Evolutionary conservation across 2,797 vertebrate species (phyloP), one percentile per base, ranked within the genome.

Genomic region (Halcyon smyrnensis): DNA sequence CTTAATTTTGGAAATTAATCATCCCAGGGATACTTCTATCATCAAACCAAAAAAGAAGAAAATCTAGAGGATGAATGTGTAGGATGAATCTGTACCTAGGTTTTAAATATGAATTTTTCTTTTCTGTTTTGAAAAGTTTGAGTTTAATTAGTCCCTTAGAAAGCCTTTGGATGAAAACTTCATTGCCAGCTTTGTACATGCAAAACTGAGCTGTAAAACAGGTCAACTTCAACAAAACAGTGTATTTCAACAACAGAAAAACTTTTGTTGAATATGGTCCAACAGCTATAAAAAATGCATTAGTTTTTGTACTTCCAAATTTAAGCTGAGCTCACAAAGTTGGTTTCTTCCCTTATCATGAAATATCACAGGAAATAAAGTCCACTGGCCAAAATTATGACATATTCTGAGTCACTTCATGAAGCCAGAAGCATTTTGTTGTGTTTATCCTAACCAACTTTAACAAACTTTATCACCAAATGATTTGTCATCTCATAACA

Each of bases 401-500:
- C 0, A 1, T 54, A 50, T 46, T 88, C 32, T 85, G 50, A 30
- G 56, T 57, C 3, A 46, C 74, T 90, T 71, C 15, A 51, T 54
- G 45, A 53, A 91, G 24, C 7, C 30, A 68, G 60, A 80, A 63
- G 10, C 6, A 59, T 90, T 92, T 93, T 89, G 9, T 71, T 24
- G 5, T 82, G 41, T 83, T 88, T 93, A 56, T 46, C 59, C n/a
- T 74, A 67, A 79, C 19, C 36, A 82, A 2, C 4, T 21, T 69
- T 80, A 54, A 57, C 34, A 74, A 77, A 43, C 10, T 70, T 46
- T 36, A 34, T 77, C 37, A 76, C 30, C 37, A 71, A 94, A 76
- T 78, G n/a, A 64, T 92, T 95, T 87, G 56, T 93, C 60, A n/a
- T 96, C 86, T 95, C 20, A 8, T 68, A 83, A 87, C 86, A 97